Evolutionary conservation across 2,888 invertebrate species (phyloP).

Genomic region (Tetranychus truncatus): DNA sequence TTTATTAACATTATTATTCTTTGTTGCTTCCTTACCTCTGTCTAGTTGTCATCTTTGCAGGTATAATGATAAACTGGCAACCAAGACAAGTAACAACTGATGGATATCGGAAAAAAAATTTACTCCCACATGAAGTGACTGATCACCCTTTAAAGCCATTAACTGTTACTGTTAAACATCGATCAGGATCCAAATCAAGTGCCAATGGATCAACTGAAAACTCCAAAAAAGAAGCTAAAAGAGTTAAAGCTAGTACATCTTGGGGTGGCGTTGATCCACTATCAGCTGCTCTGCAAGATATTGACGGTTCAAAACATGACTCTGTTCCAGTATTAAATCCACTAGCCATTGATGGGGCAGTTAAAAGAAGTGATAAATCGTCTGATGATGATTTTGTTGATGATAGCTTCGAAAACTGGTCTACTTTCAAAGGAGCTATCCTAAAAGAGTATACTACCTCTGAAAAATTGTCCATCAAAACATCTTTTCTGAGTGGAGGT

Average conservation of each 20-base stretch:
- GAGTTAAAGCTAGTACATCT: slow-evolving; percentile 13
- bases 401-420: slow-evolving; percentile 51
- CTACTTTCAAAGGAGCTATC: slow-evolving; percentile 51
- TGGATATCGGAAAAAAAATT: background rate
- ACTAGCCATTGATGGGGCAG: background rate
- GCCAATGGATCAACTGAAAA: background rate
- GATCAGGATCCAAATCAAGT: background rate
- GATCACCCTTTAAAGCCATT: slow-evolving; percentile 33
- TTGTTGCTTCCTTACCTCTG: background rate
- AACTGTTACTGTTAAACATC: slow-evolving; percentile 25
- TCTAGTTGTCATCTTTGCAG: background rate
- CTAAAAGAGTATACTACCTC: slow-evolving; percentile 77
- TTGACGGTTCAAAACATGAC: background rate
- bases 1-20: background rate
- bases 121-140: slow-evolving; percentile 22
- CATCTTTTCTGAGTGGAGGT: slow-evolving; percentile 52
- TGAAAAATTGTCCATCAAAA: slow-evolving; percentile 73
- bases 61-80: background rate
- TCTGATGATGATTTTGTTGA: slow-evolving; percentile 14
- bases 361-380: background rate
- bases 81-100: background rate
- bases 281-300: slow-evolving; percentile 17
- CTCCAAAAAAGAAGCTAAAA: background rate
- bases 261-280: slow-evolving; percentile 23
- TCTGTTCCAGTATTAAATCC: background rate